These are phyloP conservation scores for Clarias magur DNA, from an alignment of 2,113 vertebrate species.

Conservation along the genomic window DNA sequence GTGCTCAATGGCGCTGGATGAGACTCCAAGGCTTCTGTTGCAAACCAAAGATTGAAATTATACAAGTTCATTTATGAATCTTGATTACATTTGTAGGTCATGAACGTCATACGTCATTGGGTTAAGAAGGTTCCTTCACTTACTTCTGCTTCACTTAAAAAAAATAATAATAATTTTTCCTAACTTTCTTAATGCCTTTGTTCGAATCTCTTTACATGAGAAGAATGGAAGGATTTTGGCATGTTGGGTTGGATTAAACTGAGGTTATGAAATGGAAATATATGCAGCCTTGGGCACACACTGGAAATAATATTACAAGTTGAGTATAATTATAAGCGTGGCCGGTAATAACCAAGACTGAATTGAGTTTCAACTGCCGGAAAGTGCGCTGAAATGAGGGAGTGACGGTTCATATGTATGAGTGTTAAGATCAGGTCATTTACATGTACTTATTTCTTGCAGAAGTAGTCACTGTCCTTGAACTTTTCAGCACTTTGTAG, in stretches of 20 bases:
- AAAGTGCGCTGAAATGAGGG: not conserved
- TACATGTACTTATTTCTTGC: not conserved
- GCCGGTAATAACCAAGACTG: not conserved
- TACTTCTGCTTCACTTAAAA: no score
- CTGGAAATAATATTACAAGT: not conserved
- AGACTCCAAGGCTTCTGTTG: not conserved
- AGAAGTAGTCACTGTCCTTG: not conserved
- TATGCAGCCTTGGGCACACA: not conserved
- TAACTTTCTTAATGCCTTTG: not conserved
- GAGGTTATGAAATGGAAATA: conserved; percentile 12
- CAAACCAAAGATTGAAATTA: not conserved
- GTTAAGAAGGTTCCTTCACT: no score
- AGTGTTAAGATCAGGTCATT: not conserved
- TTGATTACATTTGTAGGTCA: not conserved
- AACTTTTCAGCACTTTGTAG: not conserved
- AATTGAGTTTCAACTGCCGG: not conserved
- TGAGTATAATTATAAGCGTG: not conserved
- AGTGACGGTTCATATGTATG: not conserved
- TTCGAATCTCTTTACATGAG: not conserved
- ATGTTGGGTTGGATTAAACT: not conserved
- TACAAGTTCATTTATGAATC: not conserved
- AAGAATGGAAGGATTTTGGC: not conserved
- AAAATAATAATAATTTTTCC: no score
- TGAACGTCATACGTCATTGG: not conserved
- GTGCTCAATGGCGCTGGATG: not conserved